phyloP scores from a whole-genome alignment of 2,797 vertebrate genomes.

The Cirrhinus mrigala region DNA sequence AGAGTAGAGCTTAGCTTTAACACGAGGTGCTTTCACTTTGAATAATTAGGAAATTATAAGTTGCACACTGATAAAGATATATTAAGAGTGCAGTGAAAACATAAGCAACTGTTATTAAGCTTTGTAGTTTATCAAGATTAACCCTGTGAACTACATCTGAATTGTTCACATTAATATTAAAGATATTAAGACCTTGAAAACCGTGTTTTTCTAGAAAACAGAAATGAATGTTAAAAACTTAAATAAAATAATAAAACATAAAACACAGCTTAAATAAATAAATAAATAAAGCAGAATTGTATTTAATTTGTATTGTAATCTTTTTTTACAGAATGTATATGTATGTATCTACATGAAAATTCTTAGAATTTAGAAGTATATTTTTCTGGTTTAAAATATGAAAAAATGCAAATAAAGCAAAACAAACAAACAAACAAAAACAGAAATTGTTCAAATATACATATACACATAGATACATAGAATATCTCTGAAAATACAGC shows the following conservation, averaged over 20 bases:
- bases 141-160: background rate
- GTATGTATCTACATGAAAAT: too few relatives aligned
- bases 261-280: background rate
- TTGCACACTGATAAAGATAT: background rate
- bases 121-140: background rate
- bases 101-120: background rate
- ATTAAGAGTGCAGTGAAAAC: background rate
- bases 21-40: conserved; percentile 13
- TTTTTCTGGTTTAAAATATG: too few relatives aligned
- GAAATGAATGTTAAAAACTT: background rate
- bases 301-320: too few relatives aligned
- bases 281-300: background rate
- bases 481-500: too few relatives aligned
- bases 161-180: background rate
- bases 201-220: background rate
- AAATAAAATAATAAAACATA: background rate
- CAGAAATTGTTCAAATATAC: too few relatives aligned
- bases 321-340: too few relatives aligned
- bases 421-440: too few relatives aligned
- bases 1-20: conserved; percentile 21
- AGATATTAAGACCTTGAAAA: background rate
- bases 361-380: too few relatives aligned
- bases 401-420: too few relatives aligned
- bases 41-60: conserved; percentile 21
- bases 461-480: too few relatives aligned